Evolutionary conservation across 2,113 vertebrate species (phyloP).

Genomic region (Dicentrarchus labrax): DNA sequence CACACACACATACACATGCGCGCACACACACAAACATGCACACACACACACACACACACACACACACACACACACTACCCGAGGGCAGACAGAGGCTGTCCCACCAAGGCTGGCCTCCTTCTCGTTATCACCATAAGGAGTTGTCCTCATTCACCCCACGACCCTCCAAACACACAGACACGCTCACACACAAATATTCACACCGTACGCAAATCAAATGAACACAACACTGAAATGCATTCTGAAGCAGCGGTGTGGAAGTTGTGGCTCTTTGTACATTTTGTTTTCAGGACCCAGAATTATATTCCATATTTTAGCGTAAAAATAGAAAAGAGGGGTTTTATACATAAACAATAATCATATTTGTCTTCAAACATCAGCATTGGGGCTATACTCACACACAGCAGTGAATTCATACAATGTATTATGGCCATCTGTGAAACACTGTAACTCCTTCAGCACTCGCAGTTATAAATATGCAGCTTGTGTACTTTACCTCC

Average conservation of each 20-base stretch:
- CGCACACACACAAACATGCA: slow-evolving; percentile 41
- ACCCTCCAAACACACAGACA: slow-evolving; percentile 57
- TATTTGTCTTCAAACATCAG: slow-evolving; percentile 32
- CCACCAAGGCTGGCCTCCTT: slow-evolving; percentile 82
- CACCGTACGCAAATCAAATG: slow-evolving; percentile 53
- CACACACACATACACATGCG: slow-evolving; percentile 69
- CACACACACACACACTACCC: slow-evolving; percentile 70
- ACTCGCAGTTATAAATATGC: slow-evolving; percentile 43
- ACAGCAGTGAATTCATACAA: slow-evolving; percentile 18
- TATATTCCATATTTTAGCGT: neutral
- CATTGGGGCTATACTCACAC: neutral
- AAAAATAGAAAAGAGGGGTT: slow-evolving; percentile 1
- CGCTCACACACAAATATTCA: slow-evolving; percentile 54
- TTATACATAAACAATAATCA: slow-evolving; percentile 26
- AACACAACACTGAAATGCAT: slow-evolving; percentile 46
- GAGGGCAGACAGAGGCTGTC: slow-evolving; percentile 84
- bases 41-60: slow-evolving; percentile 60
- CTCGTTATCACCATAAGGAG: slow-evolving; percentile 86
- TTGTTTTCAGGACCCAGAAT: slow-evolving; percentile 17
- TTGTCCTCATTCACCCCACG: slow-evolving; percentile 83
- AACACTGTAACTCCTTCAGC: slow-evolving; percentile 44
- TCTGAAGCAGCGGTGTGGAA: slow-evolving; percentile 17
- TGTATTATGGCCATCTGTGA: slow-evolving; percentile 43
- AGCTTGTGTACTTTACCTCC: slow-evolving; percentile 65
- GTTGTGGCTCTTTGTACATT: slow-evolving; percentile 21